Evolutionary conservation across 2,888 invertebrate species (phyloP).

Genomic region (Priocnemis perturbator): DNA sequence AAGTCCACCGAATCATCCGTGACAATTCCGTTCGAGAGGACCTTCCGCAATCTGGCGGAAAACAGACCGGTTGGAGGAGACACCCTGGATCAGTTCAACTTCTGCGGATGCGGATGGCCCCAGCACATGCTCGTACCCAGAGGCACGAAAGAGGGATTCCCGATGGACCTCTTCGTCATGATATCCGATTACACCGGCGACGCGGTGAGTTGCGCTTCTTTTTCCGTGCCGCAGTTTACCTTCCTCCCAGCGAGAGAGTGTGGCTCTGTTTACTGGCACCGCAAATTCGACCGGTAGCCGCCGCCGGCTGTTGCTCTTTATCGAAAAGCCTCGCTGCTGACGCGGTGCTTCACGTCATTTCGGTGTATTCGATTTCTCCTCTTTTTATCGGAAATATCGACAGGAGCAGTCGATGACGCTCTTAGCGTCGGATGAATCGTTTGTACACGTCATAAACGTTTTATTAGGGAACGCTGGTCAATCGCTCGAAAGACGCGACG

Average conservation of each 20-base stretch:
- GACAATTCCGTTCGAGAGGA: constrained; percentile 88
- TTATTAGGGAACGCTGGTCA: too few relatives aligned
- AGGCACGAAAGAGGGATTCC: constrained; percentile 82
- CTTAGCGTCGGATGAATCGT: too few relatives aligned
- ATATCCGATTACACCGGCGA: constrained; percentile 85
- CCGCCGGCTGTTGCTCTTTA: too few relatives aligned
- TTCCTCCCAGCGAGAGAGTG: not conserved
- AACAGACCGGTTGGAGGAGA: constrained; percentile 80
- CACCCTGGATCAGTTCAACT: constrained; percentile 80
- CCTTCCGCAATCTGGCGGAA: constrained; percentile 84
- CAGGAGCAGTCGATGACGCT: too few relatives aligned
- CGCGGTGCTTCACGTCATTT: too few relatives aligned
- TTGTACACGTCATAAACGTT: too few relatives aligned
- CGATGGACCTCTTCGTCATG: constrained; percentile 86
- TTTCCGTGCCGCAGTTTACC: not conserved
- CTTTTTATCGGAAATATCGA: too few relatives aligned
- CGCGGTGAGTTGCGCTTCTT: constrained; percentile 74
- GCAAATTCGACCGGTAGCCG: too few relatives aligned
- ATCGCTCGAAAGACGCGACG: too few relatives aligned
- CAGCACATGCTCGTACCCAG: constrained; percentile 87
- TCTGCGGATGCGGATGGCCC: constrained; percentile 94
- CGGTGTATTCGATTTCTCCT: too few relatives aligned
- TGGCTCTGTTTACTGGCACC: too few relatives aligned
- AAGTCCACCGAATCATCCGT: constrained; percentile 85
- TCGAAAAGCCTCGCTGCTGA: too few relatives aligned